These are phyloP conservation scores for Trachymyrmex septentrionalis DNA, from an alignment of 1,140 invertebrate genomes.

Conservation along the genomic window DNA sequence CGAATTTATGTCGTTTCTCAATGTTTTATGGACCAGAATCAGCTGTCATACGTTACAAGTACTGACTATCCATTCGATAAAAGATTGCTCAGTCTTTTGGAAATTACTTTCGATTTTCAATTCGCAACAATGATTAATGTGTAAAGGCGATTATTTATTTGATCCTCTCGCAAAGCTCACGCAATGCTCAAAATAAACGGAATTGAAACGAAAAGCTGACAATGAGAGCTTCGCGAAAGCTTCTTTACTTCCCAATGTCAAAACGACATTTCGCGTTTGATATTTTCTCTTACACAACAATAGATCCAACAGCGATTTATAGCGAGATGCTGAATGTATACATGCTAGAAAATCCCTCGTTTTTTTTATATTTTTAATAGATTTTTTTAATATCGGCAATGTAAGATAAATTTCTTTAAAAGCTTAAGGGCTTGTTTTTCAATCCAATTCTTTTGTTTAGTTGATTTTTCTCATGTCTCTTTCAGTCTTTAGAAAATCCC, in stretches of 20 bases:
- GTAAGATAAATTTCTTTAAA: background rate
- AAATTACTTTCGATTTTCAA: background rate
- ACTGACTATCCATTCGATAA: background rate
- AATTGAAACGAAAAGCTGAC: background rate
- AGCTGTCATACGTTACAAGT: background rate
- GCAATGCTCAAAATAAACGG: slow-evolving; percentile 24
- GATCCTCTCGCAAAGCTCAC: background rate
- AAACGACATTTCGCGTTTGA: background rate
- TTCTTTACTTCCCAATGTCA: background rate
- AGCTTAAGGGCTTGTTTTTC: background rate
- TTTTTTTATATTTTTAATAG: slow-evolving; percentile 6
- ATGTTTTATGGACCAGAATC: background rate
- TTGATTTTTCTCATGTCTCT: background rate
- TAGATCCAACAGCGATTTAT: background rate
- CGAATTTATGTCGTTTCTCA: background rate
- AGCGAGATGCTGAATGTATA: background rate
- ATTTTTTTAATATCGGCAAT: slow-evolving; percentile 2
- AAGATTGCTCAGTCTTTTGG: background rate
- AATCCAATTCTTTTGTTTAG: background rate
- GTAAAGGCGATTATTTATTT: slow-evolving; percentile 26
- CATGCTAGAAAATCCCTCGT: background rate
- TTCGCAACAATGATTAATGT: background rate
- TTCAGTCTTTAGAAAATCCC: background rate
- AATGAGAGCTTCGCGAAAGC: background rate
- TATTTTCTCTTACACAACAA: background rate